Evolutionary conservation across 2,113 vertebrate genomes (phyloP).

Genomic region (Anseranas semipalmata): DNA sequence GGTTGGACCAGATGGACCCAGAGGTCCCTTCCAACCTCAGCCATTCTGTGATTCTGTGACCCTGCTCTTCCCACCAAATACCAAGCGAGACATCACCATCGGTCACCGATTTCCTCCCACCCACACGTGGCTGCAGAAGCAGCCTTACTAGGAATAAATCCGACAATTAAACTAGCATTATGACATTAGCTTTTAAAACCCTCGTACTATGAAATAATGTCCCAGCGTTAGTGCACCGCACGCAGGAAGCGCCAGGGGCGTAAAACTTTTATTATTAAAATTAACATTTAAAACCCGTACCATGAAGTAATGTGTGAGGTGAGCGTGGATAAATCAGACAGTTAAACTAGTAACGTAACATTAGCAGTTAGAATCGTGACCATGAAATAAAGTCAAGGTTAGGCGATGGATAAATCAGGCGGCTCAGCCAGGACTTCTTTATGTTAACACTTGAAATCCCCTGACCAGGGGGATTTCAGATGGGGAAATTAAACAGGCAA

Average conservation of each 20-base stretch:
- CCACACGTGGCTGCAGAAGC: not conserved
- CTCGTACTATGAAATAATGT: constrained; percentile 43
- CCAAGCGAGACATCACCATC: accelerated
- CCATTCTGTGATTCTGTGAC: not conserved
- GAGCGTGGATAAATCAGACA: constrained; percentile 59
- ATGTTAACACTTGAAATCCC: not conserved
- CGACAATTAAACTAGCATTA: constrained; percentile 64
- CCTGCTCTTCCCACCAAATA: not conserved
- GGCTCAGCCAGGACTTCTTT: not conserved
- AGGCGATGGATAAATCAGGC: constrained; percentile 65
- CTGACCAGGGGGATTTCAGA: not conserved
- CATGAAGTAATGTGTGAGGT: constrained; percentile 62
- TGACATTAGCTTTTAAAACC: constrained; percentile 62
- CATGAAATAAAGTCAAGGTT: constrained; percentile 72
- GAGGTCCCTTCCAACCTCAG: not conserved
- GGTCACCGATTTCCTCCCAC: accelerated
- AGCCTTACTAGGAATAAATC: constrained; percentile 45
- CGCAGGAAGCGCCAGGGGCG: not conserved
- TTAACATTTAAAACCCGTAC: constrained; percentile 68
- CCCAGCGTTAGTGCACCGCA: not conserved
- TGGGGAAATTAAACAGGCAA: not conserved
- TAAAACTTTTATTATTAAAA: constrained; percentile 72
- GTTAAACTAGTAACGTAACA: constrained; percentile 52
- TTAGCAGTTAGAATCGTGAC: constrained; percentile 44
- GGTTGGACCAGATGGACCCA: not conserved